Conservation (phyloP, 2,113 vertebrate genomes). For the Antidorcas marsupialis region DNA sequence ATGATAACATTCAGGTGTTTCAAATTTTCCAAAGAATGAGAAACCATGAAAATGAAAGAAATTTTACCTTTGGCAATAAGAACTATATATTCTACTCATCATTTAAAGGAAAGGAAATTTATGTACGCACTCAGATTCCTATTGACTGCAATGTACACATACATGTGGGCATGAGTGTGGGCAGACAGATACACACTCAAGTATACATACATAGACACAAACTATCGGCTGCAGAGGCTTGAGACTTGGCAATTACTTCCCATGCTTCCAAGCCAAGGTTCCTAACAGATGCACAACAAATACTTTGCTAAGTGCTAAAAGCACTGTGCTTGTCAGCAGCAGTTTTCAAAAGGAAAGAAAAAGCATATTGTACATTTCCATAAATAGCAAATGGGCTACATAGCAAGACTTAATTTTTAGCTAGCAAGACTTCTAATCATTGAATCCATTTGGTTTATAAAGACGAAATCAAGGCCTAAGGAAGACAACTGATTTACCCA, state of each 20-base stretch:
- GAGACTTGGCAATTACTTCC: background rate
- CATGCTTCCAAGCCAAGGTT: background rate
- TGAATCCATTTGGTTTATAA: background rate
- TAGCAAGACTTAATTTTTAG: slow-evolving; percentile 1
- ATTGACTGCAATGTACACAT: background rate
- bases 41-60: background rate
- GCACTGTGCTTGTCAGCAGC: slow-evolving; percentile 1
- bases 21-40: background rate
- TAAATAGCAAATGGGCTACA: background rate
- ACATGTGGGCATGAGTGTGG: background rate
- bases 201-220: background rate
- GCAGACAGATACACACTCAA: background rate
- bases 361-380: background rate
- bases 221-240: background rate
- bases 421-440: background rate
- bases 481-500: background rate
- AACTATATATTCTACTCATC: background rate
- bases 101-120: background rate
- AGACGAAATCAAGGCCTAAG: background rate
- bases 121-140: background rate
- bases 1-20: background rate
- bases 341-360: slow-evolving; percentile 43
- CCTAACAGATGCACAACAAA: background rate
- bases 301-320: background rate
- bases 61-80: background rate